Conservation (phyloP, 2,888 invertebrate genomes). For the Phyllotreta striolata region DNA sequence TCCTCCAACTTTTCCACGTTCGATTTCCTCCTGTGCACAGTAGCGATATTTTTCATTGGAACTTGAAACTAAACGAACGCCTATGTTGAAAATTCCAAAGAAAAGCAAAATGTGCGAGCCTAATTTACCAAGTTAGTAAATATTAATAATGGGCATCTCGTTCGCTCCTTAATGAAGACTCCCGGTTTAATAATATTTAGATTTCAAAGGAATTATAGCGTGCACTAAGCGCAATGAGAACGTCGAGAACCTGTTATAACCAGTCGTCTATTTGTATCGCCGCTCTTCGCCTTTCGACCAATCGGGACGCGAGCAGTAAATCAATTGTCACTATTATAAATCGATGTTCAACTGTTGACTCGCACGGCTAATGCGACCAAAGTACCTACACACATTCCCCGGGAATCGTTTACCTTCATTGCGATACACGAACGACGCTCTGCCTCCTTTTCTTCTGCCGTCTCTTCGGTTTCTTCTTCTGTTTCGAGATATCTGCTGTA, state of each 20-base stretch:
- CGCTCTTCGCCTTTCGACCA: constrained; percentile 48
- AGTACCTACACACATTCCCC: constrained; percentile 61
- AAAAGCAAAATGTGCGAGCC: constrained; percentile 8
- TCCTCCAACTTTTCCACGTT: neutral
- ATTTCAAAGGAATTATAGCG: constrained; percentile 32
- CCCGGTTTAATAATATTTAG: constrained; percentile 35
- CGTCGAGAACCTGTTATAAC: constrained; percentile 28
- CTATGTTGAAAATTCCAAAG: constrained; percentile 8
- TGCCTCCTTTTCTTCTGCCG: constrained; percentile 4
- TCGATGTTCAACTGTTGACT: constrained; percentile 61
- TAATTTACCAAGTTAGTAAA: constrained; percentile 11
- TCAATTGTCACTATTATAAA: constrained; percentile 63
- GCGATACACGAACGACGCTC: constrained; percentile 30
- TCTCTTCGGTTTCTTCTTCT: constrained; percentile 16
- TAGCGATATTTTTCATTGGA: too few relatives aligned
- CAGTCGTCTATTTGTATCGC: constrained; percentile 36
- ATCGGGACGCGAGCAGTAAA: constrained; percentile 59
- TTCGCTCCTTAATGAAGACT: constrained; percentile 19
- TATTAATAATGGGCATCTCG: constrained; percentile 9
- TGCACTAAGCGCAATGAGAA: constrained; percentile 19
- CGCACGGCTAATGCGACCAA: constrained; percentile 60
- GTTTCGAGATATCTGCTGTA: neutral
- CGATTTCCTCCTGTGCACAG: too few relatives aligned
- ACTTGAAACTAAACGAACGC: neutral
- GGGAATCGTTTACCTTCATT: constrained; percentile 60